Conservation (phyloP, 1,140 invertebrate species). For the Drosophila athabasca region DNA sequence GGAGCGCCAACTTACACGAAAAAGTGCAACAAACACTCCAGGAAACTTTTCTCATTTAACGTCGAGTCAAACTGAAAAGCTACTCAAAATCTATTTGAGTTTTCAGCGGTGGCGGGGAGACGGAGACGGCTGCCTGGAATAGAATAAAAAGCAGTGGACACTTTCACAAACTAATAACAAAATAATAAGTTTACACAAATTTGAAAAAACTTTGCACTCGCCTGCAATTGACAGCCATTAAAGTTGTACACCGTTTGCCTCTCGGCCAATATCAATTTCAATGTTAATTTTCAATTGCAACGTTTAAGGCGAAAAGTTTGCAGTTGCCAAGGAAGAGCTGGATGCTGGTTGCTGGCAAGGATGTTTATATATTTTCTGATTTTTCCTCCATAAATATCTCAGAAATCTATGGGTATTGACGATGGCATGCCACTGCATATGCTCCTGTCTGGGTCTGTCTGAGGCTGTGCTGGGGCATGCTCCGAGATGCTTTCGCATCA, state of each 20-base stretch:
- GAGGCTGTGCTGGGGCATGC: not conserved
- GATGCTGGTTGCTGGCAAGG: not conserved
- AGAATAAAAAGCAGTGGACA: constrained; percentile 62
- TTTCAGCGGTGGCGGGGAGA: constrained; percentile 6
- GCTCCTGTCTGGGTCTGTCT: constrained; percentile 16
- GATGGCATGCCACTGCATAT: constrained; percentile 40
- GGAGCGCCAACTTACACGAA: constrained; percentile 49
- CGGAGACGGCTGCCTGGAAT: constrained; percentile 4
- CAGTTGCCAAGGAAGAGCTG: too few relatives aligned
- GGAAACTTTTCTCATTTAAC: constrained; percentile 79
- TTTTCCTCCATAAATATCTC: constrained; percentile 34
- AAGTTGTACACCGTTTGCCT: constrained; percentile 39
- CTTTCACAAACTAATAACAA: constrained; percentile 70
- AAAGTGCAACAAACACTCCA: constrained; percentile 78
- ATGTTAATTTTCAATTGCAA: constrained; percentile 70
- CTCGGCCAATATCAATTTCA: constrained; percentile 69
- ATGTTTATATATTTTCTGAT: constrained; percentile 2
- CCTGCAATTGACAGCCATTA: constrained; percentile 68
- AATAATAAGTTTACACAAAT: constrained; percentile 76
- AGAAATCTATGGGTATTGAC: constrained; percentile 9
- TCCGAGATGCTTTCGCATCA: constrained; percentile 56
- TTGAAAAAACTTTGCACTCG: constrained; percentile 48
- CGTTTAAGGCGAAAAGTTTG: constrained; percentile 47
- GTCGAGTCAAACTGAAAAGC: constrained; percentile 76
- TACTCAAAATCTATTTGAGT: constrained; percentile 81